Conservation (phyloP, 2,888 invertebrate species). For the Caenorhabditis sp. region DNA sequence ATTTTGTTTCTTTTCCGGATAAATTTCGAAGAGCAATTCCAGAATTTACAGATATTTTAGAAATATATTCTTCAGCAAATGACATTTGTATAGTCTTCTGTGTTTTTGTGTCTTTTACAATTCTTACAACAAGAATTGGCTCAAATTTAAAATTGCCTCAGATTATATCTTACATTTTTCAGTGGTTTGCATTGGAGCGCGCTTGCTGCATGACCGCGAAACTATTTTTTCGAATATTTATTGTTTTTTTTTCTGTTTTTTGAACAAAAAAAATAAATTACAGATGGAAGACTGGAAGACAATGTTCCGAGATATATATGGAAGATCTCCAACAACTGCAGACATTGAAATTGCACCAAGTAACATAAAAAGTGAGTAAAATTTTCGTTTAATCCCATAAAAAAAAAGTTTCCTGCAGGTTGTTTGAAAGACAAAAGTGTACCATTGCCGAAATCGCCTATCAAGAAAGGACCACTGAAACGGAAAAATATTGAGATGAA, state of each 20-base stretch:
- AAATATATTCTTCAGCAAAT: background rate
- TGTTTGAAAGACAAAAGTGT: conserved; percentile 6
- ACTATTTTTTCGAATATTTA: background rate
- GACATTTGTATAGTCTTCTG: background rate
- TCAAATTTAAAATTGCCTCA: background rate
- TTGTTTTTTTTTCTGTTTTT: background rate
- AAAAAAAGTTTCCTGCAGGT: conserved; percentile 7
- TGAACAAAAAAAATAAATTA: background rate
- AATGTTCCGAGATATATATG: conserved; percentile 55
- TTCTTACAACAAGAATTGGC: background rate
- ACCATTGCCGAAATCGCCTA: conserved; percentile 1
- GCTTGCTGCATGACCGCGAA: background rate
- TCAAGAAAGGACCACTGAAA: conserved; percentile 19
- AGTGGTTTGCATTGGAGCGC: background rate
- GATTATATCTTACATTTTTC: background rate
- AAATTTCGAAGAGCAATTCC: background rate
- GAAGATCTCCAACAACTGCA: conserved; percentile 48
- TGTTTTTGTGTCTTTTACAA: background rate
- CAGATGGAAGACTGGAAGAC: conserved; percentile 47
- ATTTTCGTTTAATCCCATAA: background rate
- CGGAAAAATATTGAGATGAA: conserved; percentile 28
- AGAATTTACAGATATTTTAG: background rate
- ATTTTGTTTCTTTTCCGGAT: background rate
- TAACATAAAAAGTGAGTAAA: conserved; percentile 38
- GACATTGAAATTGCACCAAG: conserved; percentile 46